Percentiles rank a stretch among this genome's conserved stretches.
Conservation (phyloP, 1,140 invertebrate species). For the Ctenoplectra terminalis region DNA sequence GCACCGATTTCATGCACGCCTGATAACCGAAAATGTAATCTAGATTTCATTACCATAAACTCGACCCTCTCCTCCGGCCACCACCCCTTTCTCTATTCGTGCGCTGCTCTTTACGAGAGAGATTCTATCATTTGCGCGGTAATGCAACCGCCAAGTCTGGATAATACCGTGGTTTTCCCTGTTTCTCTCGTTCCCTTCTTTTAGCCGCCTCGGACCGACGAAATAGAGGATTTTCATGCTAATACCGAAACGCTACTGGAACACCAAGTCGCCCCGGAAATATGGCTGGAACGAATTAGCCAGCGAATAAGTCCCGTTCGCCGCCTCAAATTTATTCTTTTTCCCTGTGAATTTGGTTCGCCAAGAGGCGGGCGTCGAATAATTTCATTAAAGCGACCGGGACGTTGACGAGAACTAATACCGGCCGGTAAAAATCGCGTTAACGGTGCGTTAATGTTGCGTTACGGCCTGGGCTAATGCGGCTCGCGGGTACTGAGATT, state of each 20-base stretch:
- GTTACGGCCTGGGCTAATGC: neutral
- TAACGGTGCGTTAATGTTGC: neutral
- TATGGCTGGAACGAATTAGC: constrained; percentile 37
- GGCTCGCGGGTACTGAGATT: fast-evolving
- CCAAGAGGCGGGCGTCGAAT: neutral
- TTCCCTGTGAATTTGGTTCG: neutral
- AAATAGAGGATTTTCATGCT: constrained; percentile 44
- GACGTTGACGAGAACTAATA: neutral
- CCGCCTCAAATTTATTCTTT: neutral
- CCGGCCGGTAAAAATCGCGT: constrained; percentile 3
- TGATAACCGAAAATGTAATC: constrained; percentile 61
- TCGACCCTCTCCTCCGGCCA: neutral
- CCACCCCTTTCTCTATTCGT: neutral
- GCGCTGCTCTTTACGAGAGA: constrained; percentile 33
- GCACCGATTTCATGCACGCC: constrained; percentile 21
- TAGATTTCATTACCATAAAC: constrained; percentile 68
- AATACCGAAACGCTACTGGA: constrained; percentile 20
- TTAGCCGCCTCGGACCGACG: neutral
- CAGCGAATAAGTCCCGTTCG: constrained; percentile 6
- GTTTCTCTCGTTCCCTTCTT: neutral
- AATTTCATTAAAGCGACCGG: neutral
- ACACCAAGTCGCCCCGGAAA: constrained; percentile 7
- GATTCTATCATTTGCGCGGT: constrained; percentile 53
- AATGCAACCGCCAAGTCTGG: constrained; percentile 41
- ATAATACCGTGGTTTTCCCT: constrained; percentile 32